Conservation (phyloP, 2,113 vertebrate species). For the Aix galericulata region DNA sequence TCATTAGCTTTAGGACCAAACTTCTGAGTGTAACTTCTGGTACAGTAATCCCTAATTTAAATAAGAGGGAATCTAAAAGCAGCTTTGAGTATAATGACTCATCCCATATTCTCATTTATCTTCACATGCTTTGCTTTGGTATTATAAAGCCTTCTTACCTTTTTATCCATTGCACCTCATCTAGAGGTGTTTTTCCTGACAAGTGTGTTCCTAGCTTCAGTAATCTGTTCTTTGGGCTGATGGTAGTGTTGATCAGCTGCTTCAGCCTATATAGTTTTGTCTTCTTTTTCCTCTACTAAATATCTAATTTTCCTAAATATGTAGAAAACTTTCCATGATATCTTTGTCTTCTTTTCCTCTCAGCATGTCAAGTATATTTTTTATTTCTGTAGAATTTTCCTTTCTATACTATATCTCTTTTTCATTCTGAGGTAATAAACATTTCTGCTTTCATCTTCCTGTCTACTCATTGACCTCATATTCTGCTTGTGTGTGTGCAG, state of each 20-base stretch:
- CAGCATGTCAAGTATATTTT: neutral
- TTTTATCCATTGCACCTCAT: neutral
- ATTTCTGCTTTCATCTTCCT: neutral
- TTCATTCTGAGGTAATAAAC: neutral
- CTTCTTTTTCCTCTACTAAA: neutral
- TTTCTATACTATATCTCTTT: neutral
- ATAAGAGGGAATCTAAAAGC: neutral
- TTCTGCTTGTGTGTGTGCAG: neutral
- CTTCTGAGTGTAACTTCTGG: neutral
- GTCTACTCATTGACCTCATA: neutral
- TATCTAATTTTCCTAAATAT: neutral
- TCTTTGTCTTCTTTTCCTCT: neutral
- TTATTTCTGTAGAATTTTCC: neutral
- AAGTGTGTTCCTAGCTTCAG: neutral
- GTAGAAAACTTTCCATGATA: neutral
- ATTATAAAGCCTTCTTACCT: neutral
- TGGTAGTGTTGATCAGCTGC: neutral
- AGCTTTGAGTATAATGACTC: neutral
- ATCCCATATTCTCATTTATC: neutral
- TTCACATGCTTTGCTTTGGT: neutral
- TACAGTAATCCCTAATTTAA: neutral
- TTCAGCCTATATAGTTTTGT: neutral
- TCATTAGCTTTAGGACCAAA: neutral
- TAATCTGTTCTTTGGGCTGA: neutral
- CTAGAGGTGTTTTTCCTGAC: neutral